phyloP scores from a whole-genome alignment of 1,140 invertebrate genomes.

The Portunus trituberculatus region DNA sequence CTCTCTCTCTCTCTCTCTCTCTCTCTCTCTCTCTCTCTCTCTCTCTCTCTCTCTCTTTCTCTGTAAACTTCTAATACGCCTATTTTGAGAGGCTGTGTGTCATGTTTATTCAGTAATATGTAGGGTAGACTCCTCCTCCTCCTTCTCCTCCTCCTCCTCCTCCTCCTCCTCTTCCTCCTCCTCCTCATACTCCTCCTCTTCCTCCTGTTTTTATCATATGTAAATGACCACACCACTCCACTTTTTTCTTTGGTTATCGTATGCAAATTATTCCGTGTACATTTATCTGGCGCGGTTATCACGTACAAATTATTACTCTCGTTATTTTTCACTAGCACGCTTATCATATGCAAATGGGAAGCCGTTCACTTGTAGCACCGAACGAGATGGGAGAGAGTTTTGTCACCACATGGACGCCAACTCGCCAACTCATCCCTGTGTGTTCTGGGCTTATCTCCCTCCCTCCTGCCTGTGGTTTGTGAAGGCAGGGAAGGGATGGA shows the following conservation, averaged over 20 bases:
- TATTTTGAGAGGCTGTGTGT: neutral
- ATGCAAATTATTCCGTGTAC: neutral
- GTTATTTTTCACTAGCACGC: neutral
- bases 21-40: constrained; percentile 20
- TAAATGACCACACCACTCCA: neutral
- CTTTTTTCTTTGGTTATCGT: neutral
- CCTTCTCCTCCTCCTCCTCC: neutral
- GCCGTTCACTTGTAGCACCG: neutral
- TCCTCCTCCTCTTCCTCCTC: neutral
- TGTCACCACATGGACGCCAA: neutral
- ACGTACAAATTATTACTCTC: constrained; percentile 2
- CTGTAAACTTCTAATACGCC: neutral
- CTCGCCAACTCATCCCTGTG: neutral
- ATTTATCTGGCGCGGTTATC: neutral
- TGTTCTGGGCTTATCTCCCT: neutral
- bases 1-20: constrained; percentile 20
- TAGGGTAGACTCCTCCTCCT: neutral
- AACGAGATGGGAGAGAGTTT: neutral
- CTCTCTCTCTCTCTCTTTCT: constrained; percentile 12
- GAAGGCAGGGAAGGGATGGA: neutral
- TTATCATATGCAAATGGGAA: neutral
- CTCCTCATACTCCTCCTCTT: neutral
- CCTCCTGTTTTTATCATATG: neutral
- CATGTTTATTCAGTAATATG: neutral
- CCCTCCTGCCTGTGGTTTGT: neutral